phyloP scores from a whole-genome alignment of 2,797 vertebrate species.

The Crax fasciolata region DNA sequence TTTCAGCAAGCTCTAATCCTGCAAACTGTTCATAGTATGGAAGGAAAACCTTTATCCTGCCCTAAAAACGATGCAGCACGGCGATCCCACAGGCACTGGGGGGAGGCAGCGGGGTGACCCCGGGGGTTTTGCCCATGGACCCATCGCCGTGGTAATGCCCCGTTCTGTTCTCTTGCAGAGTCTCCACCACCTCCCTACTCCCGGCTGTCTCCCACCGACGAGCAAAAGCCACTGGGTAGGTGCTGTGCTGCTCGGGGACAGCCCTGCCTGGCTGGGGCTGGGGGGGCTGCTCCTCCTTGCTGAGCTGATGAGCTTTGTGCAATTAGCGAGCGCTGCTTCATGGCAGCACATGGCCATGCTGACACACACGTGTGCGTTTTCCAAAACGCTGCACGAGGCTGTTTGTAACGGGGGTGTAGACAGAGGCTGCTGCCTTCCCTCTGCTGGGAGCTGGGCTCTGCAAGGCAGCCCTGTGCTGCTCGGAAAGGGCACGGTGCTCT shows the following conservation, averaged over 20 bases:
- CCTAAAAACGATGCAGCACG: too few species aligned
- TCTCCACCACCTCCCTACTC: constrained; percentile 99
- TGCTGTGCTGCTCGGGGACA: not conserved
- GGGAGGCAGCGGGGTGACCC: not conserved
- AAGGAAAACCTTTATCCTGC: too few species aligned
- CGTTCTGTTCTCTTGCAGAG: constrained; percentile 87
- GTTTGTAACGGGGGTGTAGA: constrained; percentile 66
- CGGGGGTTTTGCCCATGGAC: too few species aligned
- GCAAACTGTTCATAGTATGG: too few species aligned
- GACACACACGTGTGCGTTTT: constrained; percentile 39
- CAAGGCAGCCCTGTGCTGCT: accelerated
- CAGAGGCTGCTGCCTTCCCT: constrained; percentile 32
- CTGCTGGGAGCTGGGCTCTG: not conserved
- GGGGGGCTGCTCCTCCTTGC: constrained; percentile 46
- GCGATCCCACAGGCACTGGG: too few species aligned
- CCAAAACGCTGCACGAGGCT: constrained; percentile 37
- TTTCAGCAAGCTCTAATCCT: too few species aligned
- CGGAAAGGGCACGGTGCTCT: not conserved
- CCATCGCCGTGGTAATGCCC: not conserved
- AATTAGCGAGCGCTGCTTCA: constrained; percentile 20
- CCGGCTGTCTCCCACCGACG: constrained; percentile 92
- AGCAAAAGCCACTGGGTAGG: constrained; percentile 97
- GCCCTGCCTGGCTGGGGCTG: too few species aligned
- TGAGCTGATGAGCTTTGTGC: constrained; percentile 43
- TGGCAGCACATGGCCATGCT: constrained; percentile 25